Base-by-base conservation (phyloP, 2,888 invertebrate genomes). In the Poecilobothrus nobilitatus region DNA sequence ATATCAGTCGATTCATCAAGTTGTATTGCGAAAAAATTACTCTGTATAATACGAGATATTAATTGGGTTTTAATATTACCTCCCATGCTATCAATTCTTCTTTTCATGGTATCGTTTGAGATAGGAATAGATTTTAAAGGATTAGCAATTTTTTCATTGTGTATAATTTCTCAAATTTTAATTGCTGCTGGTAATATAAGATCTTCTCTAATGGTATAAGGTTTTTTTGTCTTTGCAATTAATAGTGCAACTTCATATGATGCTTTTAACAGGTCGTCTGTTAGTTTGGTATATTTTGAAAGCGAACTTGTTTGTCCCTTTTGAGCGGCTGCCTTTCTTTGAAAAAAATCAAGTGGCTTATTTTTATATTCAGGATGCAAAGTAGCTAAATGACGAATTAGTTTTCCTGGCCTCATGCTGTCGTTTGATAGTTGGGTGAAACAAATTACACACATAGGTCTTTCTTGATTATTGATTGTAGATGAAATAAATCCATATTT, bases 1-100 rank as follows among this genome's bases (percentile, higher is more conserved):
- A 53, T n/a, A 27, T 66, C 62, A 33, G 66, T 65, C 18, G 65
- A 65, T 37, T 65, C 65, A 37, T 65, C 65, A 33, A 65, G n/a
- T 37, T 37, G 37, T 10, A 65, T 21, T n/a, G 21, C 65, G 34
- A 65, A 37, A 37, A 8, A 37, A 8, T 37, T 37, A n/a, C 12
- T 37, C 37, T 37, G 37, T 37, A 10, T 37, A 37, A 37, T 37
- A 37, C 37, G 37, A 37, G 37, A 37, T 37, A 37, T 37, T 37
- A 37, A 37, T 37, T 37, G 4, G 12, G 37, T 37, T 37, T 37
- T 37, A 37, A 37, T 37, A 37, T 37, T 37, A 37, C 7, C 37
- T 8, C 37, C 37, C 37, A 37, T 37, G 37, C 37, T 37, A 37
- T 10, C 9, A 37, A 37, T 37, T 37, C 37, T 37, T 37, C 37